Base-by-base conservation (phyloP, 2,797 vertebrate species). In the Neosilurus hyrtlii region DNA sequence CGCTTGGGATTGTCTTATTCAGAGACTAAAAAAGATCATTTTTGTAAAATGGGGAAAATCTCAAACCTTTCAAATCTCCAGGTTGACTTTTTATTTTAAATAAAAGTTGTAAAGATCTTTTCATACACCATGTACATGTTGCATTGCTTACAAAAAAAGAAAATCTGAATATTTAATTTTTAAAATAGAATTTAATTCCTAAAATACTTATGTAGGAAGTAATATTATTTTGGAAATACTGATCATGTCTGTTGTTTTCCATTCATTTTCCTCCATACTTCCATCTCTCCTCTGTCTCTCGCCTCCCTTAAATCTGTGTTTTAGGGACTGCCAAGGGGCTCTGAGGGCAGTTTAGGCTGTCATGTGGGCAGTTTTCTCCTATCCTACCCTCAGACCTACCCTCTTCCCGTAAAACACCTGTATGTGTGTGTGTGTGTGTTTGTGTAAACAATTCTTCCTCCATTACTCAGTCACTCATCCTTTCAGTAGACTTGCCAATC, bases 401-500 rank as follows among this genome's bases (percentile, higher is more conserved):
- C 9, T 75, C 66, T 66, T 24, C 67, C 24, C 49, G 43, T 87
- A 68, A 80, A 82, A 82, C 77, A 82, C 57, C 77, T 22, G 57
- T 79, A n/a, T n/a, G 74, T 84, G 8, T 5, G 8, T 43, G 43
- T 43, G 43, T 43, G 43, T 43, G 43, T 8, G 43, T 43, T 67
- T 54, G 65, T 35, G 77, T n/a, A 75, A 67, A 61, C 81, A 73
- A 80, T 78, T 85, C 52, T 49, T 72, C 74, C 79, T 74, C 83
- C 78, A 80, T 80, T 80, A 82, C 76, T 83, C 61, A 88, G 89
- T 92, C 88, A 88, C 93, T 94, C 94, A 93, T 94, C 92, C 92
- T 92, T 94, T 94, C 91, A 90, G 91, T 91, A 93, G 90, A 93
- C 94, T 94, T 94, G 94, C 94, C 94, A 93, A 92, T 92, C 37